Base-by-base conservation (phyloP, 2,888 invertebrate genomes). In the Ornithoptera alexandrae region DNA sequence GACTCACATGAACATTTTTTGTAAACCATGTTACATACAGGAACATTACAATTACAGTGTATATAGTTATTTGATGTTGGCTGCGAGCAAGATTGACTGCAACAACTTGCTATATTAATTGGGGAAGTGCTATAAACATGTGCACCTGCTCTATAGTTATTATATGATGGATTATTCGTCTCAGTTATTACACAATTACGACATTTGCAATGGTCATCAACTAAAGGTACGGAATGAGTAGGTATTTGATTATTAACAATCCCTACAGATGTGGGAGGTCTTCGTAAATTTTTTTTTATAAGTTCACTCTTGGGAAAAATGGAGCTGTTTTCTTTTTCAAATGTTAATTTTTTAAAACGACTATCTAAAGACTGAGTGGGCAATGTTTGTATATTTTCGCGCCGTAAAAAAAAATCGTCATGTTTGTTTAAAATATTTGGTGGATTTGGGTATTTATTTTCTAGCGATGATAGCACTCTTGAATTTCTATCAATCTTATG, bases 401-500 rank as follows among this genome's bases (percentile, higher is more conserved):
- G 81, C 72, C 79, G 86, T 68, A 92, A 79, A 71, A 92, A 92
- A 73, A 92, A 92, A 69, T 84, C 82, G 72, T 85, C 80, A 71
- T 85, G 81, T 75, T 80, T 86, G 22, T 73, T 75, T 6, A 84
- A 73, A 7, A 81, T 69, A 74, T 87, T 87, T 36, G 81, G 80
- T 59, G 83, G 81, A 18, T 73, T 75, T 0, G 70, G 62, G n/a
- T 39, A 15, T 22, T 60, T 73, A 70, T 84, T 85, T 70, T 82
- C 81, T 69, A 80, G 74, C n/a, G 83, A 74, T 58, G 77, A 69
- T 65, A 84, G 72, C 8, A 78, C 75, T 73, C 76, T 74, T 15
- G 72, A 46, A 63, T 30, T 18, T 15, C n/a, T 8, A n/a, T 59
- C 66, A 1, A 59, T 22, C n/a, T 58, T 46, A 66, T 53, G 42